Percentiles rank a stretch among this genome's conserved stretches.
phyloP scores from a whole-genome alignment of 2,797 vertebrate genomes.

The Euthynnus affinis region DNA sequence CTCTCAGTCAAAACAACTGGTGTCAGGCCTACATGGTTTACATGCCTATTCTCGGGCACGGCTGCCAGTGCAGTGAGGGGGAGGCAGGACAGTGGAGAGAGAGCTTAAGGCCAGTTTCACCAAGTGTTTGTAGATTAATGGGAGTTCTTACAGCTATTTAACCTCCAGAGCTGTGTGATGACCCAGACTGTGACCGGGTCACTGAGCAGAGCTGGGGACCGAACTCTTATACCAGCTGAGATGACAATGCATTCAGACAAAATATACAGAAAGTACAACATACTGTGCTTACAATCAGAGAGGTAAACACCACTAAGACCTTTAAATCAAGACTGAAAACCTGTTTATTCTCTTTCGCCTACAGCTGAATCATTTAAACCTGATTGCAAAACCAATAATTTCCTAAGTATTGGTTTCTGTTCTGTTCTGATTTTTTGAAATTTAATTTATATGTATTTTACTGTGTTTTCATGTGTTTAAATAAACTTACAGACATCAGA shows the following conservation, averaged over 20 bases:
- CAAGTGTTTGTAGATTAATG: conserved; percentile 52
- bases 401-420: not conserved
- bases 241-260: not conserved
- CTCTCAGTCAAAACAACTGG: conserved; percentile 85
- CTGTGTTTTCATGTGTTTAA: not conserved
- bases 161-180: conserved; percentile 45
- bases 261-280: not conserved
- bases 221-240: conserved; percentile 5
- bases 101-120: conserved; percentile 48
- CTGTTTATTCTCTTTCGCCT: too few species aligned
- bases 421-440: not conserved
- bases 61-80: conserved; percentile 53
- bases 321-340: not conserved
- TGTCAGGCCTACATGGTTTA: conserved; percentile 74
- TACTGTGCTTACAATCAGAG: too few species aligned
- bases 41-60: conserved; percentile 64
- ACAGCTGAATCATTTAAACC: too few species aligned
- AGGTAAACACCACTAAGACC: too few species aligned
- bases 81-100: conserved; percentile 38
- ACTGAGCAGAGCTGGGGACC: conserved; percentile 30
- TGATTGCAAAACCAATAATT: not conserved
- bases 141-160: conserved; percentile 53
- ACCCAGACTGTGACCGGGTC: conserved; percentile 41
- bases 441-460: not conserved
- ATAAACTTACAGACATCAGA: not conserved